phyloP scores from a whole-genome alignment of 92 coral and sea anemone species.

The Hydrozoanthus gracilis region DNA sequence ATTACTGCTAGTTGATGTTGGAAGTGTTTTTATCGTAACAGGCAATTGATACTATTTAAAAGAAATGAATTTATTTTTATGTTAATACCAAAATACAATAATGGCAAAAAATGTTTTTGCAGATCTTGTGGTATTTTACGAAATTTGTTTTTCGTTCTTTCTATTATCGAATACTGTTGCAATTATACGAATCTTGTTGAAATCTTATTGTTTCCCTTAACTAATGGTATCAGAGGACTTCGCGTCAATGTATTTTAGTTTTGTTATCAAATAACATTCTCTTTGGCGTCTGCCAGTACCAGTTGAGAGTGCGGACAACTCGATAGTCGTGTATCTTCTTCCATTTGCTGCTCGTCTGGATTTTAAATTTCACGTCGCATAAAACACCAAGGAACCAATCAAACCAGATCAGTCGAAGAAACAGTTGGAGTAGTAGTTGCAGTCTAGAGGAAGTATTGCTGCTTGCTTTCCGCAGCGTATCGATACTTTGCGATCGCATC shows the following conservation, averaged over 20 bases:
- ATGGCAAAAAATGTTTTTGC: no score
- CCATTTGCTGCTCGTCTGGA: conserved; percentile 73
- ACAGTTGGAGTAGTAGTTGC: conserved; percentile 57
- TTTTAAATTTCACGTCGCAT: conserved; percentile 62
- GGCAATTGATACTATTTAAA: no score
- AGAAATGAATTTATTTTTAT: no score
- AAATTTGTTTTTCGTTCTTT: no score
- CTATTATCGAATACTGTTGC: no score
- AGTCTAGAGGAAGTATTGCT: conserved; percentile 52
- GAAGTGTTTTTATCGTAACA: no score
- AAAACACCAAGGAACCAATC: conserved; percentile 72
- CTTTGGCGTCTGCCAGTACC: conserved; percentile 82
- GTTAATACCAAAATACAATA: no score
- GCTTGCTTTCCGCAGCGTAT: conserved; percentile 50
- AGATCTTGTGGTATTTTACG: no score
- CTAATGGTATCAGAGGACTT: no score
- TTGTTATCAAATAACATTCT: conserved; percentile 79
- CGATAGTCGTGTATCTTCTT: conserved; percentile 53
- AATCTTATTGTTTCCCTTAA: no score
- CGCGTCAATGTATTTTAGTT: conserved; percentile 32
- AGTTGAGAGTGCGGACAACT: conserved; percentile 61
- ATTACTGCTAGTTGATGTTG: no score
- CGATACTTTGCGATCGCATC: conserved; percentile 46
- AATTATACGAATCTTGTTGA: no score
- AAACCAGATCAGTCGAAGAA: conserved; percentile 78